phyloP scores from a whole-genome alignment of 1,140 invertebrate species.

The Gryon sp. region DNA sequence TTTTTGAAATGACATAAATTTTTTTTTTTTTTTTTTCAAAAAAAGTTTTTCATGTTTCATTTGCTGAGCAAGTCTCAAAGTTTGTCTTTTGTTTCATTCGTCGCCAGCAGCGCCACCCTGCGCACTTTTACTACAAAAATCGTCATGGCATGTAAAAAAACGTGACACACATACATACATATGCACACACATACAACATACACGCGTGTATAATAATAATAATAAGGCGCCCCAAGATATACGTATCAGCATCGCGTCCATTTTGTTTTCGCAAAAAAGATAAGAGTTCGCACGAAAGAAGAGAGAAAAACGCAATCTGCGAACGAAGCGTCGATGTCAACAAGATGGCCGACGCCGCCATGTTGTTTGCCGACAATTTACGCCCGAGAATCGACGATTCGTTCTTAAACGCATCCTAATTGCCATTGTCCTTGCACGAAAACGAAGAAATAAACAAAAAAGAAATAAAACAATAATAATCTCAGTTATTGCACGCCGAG shows the following conservation, averaged over 20 bases:
- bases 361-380: no score
- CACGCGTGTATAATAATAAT: constrained; percentile 29
- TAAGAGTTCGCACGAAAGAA: not conserved
- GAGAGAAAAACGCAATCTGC: not conserved
- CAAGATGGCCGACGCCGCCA: no score
- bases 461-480: no score
- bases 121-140: constrained; percentile 43
- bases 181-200: constrained; percentile 28
- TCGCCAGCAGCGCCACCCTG: constrained; percentile 44
- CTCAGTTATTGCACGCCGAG: constrained; percentile 39
- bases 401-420: constrained; percentile 3
- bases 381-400: not conserved
- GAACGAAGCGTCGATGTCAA: no score
- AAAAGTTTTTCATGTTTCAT: no score
- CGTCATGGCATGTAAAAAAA: constrained; percentile 55
- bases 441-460: no score
- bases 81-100: constrained; percentile 2
- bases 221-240: constrained; percentile 35
- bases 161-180: constrained; percentile 28
- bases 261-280: not conserved
- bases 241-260: constrained; percentile 31
- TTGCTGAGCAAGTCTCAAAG: no score
- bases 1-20: no score
- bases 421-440: constrained; percentile 32
- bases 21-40: no score